Evolutionary conservation across 2,888 invertebrate genomes (phyloP), one percentile per base, ranked within the genome.

Genomic region (Sicus ferrugineus): DNA sequence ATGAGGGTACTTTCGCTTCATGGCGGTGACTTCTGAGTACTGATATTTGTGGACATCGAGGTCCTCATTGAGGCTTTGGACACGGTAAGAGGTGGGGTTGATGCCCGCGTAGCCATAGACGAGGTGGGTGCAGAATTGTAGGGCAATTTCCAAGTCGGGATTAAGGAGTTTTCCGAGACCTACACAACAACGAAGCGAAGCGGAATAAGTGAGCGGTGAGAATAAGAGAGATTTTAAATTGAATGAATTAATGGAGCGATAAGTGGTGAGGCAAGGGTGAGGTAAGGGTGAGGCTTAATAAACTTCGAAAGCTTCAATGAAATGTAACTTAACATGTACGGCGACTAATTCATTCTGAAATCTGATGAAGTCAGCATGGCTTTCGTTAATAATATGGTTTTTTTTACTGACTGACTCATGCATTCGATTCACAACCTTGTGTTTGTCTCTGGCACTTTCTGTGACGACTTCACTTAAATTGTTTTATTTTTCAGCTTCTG

Each of bases 81-180:
- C 87, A 83, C 92, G 92, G 83, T 88, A 90, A 69, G 89, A 90
- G 42, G 90, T 90, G 11, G 89, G 87, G 71, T 91, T 90, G 58
- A 94, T 87, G 19, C 91, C 93, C 50, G 92, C 92, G 79, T 88
- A 93, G 19, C 93, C 93, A 81, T 94, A 95, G n/a, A 93, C 86
- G 75, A 94, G 82, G 81, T 94, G 93, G 0, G 92, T 90, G 85
- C 94, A 95, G 85, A 92, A 90, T 26, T 91, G 88, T 6, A 93
- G 83, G 0, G 92, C 93, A 0, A 92, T 89, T 73, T 91, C 91
- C 79, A 94, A 79, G 81, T 93, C 93, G 54, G 88, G 82, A 0
- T 92, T 87, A 78, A 91, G 88, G 83, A 93, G 90, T 79, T 93
- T 93, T 66, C 92, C 93, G 83, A 92, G 89, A 78, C 93, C 94